Evolutionary conservation across 1,140 invertebrate species (phyloP).

Genomic region (Diabrotica virgifera): DNA sequence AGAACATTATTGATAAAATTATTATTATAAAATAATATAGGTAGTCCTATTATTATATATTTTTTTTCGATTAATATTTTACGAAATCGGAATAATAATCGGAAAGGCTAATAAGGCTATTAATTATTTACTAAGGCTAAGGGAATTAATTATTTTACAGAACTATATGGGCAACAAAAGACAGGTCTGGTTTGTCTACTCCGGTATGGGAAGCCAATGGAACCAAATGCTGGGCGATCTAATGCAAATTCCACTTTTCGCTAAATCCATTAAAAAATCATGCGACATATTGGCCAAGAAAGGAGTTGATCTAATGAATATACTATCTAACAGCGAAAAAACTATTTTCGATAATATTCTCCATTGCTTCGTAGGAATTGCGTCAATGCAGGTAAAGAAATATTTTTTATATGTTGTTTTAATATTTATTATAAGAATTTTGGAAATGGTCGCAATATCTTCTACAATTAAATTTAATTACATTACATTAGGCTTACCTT

Average conservation of each 20-base stretch:
- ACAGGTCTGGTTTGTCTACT: slow-evolving; percentile 61
- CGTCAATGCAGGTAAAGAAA: slow-evolving; percentile 72
- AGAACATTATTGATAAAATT: no score
- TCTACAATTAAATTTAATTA: no score
- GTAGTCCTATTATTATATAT: no score
- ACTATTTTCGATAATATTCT: slow-evolving; percentile 77
- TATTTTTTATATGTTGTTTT: neutral
- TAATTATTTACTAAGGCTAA: no score
- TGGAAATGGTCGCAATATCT: slow-evolving; percentile 4
- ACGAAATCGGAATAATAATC: no score
- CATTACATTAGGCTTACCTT: no score
- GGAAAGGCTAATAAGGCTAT: no score
- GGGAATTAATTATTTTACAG: slow-evolving; percentile 50
- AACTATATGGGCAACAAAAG: slow-evolving; percentile 45
- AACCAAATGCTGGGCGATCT: slow-evolving; percentile 59
- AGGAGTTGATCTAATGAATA: slow-evolving; percentile 74
- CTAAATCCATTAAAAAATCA: slow-evolving; percentile 64
- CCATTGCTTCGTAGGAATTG: slow-evolving; percentile 88
- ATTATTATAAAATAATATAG: no score
- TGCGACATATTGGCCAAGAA: slow-evolving; percentile 68
- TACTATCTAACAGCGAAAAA: slow-evolving; percentile 73
- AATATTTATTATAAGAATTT: slow-evolving; percentile 17
- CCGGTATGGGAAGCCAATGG: slow-evolving; percentile 73
- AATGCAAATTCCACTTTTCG: slow-evolving; percentile 66
- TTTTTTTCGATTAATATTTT: no score